Evolutionary conservation across 2,888 invertebrate species (phyloP), one percentile per base, ranked within the genome.

Genomic region (Acanthopleura granulata): DNA sequence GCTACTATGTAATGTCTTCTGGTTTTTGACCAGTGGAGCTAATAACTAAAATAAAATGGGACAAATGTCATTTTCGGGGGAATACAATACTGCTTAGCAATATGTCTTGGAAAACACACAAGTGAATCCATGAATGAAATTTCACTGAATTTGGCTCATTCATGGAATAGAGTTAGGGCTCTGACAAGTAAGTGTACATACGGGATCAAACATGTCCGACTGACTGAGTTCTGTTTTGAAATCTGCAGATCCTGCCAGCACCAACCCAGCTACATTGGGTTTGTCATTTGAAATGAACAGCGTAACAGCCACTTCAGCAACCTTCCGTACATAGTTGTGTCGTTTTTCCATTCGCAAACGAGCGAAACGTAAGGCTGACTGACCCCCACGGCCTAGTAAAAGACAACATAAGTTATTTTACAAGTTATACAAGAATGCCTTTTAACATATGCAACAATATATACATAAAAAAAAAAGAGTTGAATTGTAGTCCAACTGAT

Each of bases 131-230:
- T n/a, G n/a, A n/a, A n/a, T n/a, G n/a, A n/a, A n/a, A n/a, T n/a
- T n/a, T n/a, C n/a, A n/a, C n/a, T n/a, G n/a, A n/a, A n/a, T n/a
- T n/a, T n/a, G n/a, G n/a, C n/a, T n/a, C n/a, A n/a, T n/a, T n/a
- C n/a, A n/a, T n/a, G n/a, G n/a, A n/a, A n/a, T 40, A 61, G 12
- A 61, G 25, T 66, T 73, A 16, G 27, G 25, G 69, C 4, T 40
- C 40, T 40, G 9, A 6, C 15, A 51, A 51, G 1, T 25, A 3
- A 29, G 49, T 49, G 49, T 66, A 80, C 88, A 86, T 91, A 98
- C 97, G 89, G 97, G 97, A 93, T 99, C 99, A 92, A 99, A 99
- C 98, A 99, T 99, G 91, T 99, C 99, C 0, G 99, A 99, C 92
- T 99, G 99, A 90, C 97, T 97, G 86, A 99, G 94, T 91, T 99